Evolutionary conservation across 2,797 vertebrate species (phyloP).

Genomic region (Lerista edwardsae): DNA sequence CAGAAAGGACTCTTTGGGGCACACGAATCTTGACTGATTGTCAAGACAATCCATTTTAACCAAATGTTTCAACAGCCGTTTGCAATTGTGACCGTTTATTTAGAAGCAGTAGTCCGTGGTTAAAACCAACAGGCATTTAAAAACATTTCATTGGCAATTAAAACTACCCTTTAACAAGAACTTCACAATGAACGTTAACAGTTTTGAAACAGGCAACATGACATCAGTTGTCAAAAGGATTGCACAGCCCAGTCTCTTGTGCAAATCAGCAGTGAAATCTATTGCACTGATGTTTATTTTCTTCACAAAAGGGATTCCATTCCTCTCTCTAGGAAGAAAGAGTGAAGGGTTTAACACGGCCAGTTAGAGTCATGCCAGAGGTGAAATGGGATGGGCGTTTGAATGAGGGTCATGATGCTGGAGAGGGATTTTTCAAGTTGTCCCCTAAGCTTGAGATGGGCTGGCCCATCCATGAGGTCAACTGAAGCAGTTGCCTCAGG

Average conservation of each 20-base stretch:
- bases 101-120: conserved; percentile 10
- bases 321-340: neutral
- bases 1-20: neutral
- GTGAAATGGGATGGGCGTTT: no score
- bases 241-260: neutral
- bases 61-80: conserved; percentile 20
- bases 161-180: neutral
- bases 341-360: neutral
- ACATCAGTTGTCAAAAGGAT: neutral
- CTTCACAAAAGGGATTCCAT: neutral
- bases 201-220: neutral
- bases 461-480: no score
- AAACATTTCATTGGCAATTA: conserved; percentile 26
- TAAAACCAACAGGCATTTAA: conserved; percentile 23
- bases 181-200: conserved; percentile 9
- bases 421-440: no score
- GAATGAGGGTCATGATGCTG: no score
- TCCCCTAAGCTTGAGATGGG: no score
- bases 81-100: conserved; percentile 19
- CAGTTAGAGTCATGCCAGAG: neutral
- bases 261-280: neutral
- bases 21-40: neutral
- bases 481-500: no score
- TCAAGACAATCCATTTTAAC: neutral
- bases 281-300: neutral